These are phyloP conservation scores for Heliconius melpomene DNA, from an alignment of 1,140 invertebrate genomes.

Conservation along the genomic window DNA sequence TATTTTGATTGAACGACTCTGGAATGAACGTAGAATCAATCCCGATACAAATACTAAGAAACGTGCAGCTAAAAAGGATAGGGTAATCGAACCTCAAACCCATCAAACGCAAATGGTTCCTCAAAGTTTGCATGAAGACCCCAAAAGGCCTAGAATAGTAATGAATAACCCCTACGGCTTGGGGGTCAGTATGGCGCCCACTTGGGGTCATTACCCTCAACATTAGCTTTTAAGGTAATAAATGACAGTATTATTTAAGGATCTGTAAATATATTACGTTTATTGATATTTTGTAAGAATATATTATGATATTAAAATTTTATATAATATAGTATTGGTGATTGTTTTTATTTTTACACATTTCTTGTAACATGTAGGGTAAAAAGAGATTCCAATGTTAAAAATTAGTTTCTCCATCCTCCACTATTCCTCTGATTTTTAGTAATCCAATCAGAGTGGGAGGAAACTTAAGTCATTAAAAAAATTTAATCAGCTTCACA, in stretches of 20 bases:
- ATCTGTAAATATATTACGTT: constrained; percentile 23
- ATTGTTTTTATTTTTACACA: not conserved
- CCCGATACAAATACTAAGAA: constrained; percentile 58
- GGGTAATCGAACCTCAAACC: constrained; percentile 40
- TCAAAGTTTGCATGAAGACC: constrained; percentile 56
- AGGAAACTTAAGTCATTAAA: no score
- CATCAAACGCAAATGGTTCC: constrained; percentile 33
- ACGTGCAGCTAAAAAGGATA: constrained; percentile 59
- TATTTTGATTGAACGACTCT: constrained; percentile 57
- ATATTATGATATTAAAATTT: not conserved
- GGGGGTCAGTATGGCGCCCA: constrained; percentile 53
- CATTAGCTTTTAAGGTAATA: constrained; percentile 36
- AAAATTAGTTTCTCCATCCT: no score
- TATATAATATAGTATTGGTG: not conserved
- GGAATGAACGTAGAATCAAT: constrained; percentile 58
- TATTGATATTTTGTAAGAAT: constrained; percentile 22
- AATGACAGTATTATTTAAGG: constrained; percentile 21
- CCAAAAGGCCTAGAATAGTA: constrained; percentile 45
- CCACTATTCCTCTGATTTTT: no score
- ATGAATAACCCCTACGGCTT: constrained; percentile 60
- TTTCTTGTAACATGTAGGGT: not conserved
- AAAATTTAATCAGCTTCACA: no score
- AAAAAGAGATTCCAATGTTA: not conserved
- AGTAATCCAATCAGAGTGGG: no score
- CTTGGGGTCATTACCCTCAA: constrained; percentile 67